phyloP scores from a whole-genome alignment of 37 sponge, comb jelly and placozoan species.

The Dysidea cf. avara region DNA sequence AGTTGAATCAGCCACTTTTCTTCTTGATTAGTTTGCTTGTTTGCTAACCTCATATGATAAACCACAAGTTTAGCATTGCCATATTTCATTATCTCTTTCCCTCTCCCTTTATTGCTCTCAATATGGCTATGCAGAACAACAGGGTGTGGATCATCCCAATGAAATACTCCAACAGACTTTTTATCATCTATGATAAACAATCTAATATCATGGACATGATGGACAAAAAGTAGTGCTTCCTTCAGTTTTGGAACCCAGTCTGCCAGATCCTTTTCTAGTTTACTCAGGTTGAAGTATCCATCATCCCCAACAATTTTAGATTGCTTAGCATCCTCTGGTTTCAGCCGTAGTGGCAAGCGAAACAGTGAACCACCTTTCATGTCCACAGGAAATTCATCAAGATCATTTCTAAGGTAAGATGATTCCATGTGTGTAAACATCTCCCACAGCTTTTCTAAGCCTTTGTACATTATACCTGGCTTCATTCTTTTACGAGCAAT shows the following conservation, averaged over 20 bases:
- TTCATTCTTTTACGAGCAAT: slow-evolving; percentile 17
- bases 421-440: slow-evolving; percentile 44
- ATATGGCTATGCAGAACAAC: no score
- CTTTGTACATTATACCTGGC: slow-evolving; percentile 50
- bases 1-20: slow-evolving; percentile 68
- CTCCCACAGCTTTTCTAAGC: slow-evolving; percentile 36
- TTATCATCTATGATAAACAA: slow-evolving; percentile 49
- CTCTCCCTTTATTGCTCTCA: no score
- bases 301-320: slow-evolving; percentile 47
- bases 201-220: slow-evolving; percentile 39
- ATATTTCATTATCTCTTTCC: no score
- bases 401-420: slow-evolving; percentile 44
- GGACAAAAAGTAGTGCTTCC: slow-evolving; percentile 52
- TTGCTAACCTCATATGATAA: no score
- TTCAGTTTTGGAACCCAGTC: slow-evolving; percentile 56
- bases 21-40: not conserved
- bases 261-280: slow-evolving; percentile 16
- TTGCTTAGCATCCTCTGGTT: not conserved
- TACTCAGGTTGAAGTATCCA: no score
- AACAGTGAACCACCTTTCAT: slow-evolving; percentile 65
- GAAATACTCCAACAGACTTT: no score
- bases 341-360: slow-evolving; percentile 66
- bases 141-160: no score
- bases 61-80: no score
- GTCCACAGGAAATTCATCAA: slow-evolving; percentile 25